Percentiles rank a stretch among this genome's conserved stretches.
phyloP scores from a whole-genome alignment of 2,113 vertebrate genomes.

The Muscicapa adusta region DNA sequence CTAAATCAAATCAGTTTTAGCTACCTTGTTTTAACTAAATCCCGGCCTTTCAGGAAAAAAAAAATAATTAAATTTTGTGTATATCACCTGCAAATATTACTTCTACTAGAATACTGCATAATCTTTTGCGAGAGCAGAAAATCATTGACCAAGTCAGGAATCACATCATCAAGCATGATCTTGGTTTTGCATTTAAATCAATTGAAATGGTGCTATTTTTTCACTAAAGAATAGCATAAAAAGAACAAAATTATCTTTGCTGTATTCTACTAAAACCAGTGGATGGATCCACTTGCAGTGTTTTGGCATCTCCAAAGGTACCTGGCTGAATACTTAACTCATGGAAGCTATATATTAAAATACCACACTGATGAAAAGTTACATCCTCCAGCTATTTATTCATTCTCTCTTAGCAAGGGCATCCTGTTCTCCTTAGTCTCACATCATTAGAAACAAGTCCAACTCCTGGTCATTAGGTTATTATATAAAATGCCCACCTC shows the following conservation, averaged over 20 bases:
- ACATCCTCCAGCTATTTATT: background rate
- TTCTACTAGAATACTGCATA: background rate
- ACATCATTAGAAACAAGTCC: background rate
- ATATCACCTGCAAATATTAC: background rate
- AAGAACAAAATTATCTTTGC: background rate
- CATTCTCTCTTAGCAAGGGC: background rate
- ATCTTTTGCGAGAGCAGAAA: background rate
- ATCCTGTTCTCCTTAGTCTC: background rate
- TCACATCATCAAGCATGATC: background rate
- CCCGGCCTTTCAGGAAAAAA: background rate
- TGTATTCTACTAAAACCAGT: background rate
- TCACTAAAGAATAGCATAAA: background rate
- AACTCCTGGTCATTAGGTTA: background rate
- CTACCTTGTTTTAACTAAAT: background rate
- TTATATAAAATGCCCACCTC: background rate
- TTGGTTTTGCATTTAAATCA: background rate
- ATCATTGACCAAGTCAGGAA: background rate
- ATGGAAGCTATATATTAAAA: background rate
- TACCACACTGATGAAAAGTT: background rate
- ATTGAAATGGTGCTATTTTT: background rate
- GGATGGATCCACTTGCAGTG: background rate
- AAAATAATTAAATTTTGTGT: background rate
- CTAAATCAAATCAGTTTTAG: background rate
- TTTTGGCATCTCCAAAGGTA: background rate
- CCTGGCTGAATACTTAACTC: background rate